A percentile compares a stretch with the other conserved stretches of the same genome.
These are phyloP conservation scores for Phainopepla nitens DNA, from an alignment of 2,113 vertebrate genomes.

Conservation along the genomic window DNA sequence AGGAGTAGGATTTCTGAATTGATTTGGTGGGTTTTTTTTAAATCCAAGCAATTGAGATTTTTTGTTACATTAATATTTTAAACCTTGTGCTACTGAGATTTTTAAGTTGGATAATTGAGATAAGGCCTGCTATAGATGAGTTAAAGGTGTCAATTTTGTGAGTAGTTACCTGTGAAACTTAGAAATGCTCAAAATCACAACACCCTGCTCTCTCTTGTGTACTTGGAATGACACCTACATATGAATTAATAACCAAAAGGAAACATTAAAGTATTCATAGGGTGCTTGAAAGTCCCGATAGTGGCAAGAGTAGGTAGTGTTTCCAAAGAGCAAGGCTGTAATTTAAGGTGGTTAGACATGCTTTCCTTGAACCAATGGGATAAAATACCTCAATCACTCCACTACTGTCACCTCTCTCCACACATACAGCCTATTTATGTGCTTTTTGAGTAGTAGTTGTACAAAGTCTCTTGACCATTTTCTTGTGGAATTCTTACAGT, in stretches of 20 bases:
- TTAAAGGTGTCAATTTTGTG: neutral
- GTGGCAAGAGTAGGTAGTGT: neutral
- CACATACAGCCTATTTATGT: neutral
- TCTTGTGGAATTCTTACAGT: fast-evolving
- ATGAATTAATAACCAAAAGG: neutral
- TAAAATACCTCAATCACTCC: neutral
- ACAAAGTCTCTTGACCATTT: neutral
- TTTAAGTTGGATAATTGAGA: neutral
- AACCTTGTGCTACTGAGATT: neutral
- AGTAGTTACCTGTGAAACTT: neutral
- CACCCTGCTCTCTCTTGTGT: fast-evolving
- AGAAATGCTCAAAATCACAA: neutral
- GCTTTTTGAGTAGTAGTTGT: neutral
- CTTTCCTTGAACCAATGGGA: neutral
- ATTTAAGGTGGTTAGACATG: neutral
- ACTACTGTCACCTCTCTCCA: neutral
- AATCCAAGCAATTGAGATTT: neutral
- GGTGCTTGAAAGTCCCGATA: neutral
- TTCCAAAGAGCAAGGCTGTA: neutral
- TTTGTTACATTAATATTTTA: neutral
- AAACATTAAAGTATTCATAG: neutral
- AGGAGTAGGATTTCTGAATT: neutral
- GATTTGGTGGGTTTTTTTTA: neutral
- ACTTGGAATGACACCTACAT: neutral
- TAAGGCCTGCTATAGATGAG: neutral